Conservation (phyloP, 2,888 invertebrate genomes). For the Taenaris catops region DNA sequence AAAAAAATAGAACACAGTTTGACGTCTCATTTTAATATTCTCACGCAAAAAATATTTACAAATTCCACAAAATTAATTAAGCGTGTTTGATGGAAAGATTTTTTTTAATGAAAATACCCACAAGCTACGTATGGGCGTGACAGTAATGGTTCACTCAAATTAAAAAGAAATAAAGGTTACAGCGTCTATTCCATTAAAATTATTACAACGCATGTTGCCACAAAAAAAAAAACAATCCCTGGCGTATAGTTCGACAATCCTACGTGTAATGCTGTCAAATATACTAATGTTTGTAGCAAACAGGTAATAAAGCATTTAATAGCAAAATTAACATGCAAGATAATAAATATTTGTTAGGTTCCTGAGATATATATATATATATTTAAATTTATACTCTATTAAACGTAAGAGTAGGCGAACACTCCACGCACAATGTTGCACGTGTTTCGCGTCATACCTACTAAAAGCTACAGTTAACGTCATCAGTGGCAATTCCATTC, state of each 20-base stretch:
- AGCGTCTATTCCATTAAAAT: constrained; percentile 22
- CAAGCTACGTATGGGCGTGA: constrained; percentile 19
- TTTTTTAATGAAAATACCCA: constrained; percentile 11
- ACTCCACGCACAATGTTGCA: neutral
- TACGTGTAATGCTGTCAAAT: constrained; percentile 15
- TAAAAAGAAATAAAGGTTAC: constrained; percentile 24
- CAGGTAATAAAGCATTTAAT: too few species aligned
- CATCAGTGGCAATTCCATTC: constrained; percentile 5
- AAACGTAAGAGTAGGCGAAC: neutral
- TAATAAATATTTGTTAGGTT: too few species aligned
- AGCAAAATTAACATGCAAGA: too few species aligned
- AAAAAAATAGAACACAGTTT: too few species aligned
- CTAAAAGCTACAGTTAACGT: constrained; percentile 1
- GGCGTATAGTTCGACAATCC: constrained; percentile 19
- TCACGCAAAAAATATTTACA: constrained; percentile 1
- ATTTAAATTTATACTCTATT: too few species aligned
- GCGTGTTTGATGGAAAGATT: constrained; percentile 10
- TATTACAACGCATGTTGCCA: constrained; percentile 20
- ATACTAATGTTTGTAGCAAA: neutral
- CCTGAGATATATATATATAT: too few species aligned
- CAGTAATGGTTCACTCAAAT: constrained; percentile 21
- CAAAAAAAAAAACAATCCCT: constrained; percentile 17
- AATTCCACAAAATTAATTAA: constrained; percentile 7
- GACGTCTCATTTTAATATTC: too few species aligned
- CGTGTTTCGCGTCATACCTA: constrained; percentile 2